These are phyloP conservation scores for Delphinus delphis DNA, from an alignment of 2,113 vertebrate species.

Conservation along the genomic window DNA sequence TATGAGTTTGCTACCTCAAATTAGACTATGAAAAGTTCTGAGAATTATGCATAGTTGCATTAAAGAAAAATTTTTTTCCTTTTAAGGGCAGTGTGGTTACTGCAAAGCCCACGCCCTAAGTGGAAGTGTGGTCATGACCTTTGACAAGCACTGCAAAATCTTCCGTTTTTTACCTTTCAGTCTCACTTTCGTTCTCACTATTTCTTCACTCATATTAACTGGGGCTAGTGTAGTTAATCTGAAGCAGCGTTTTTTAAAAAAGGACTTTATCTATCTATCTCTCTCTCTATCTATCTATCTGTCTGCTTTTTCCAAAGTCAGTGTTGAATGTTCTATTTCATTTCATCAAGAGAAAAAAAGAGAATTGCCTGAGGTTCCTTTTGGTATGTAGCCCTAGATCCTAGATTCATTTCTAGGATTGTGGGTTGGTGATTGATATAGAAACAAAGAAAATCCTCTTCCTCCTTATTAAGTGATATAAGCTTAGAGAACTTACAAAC, in stretches of 20 bases:
- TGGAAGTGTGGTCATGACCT: neutral
- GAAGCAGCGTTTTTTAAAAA: neutral
- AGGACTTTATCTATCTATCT: neutral
- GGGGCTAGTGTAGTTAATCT: neutral
- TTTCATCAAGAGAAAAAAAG: neutral
- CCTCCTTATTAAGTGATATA: neutral
- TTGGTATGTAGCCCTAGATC: neutral
- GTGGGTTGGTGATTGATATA: neutral
- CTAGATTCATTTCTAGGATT: neutral
- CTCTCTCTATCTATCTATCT: neutral
- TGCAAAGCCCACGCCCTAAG: neutral
- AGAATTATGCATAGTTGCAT: neutral
- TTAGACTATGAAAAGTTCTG: neutral
- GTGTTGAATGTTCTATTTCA: neutral
- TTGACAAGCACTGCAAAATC: neutral
- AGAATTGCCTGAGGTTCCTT: neutral
- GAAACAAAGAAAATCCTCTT: conserved; percentile 11
- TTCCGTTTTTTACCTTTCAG: neutral
- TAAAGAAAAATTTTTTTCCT: neutral
- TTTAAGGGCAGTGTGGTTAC: neutral
- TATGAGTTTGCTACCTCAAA: neutral
- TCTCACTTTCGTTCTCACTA: neutral
- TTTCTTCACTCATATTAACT: neutral
- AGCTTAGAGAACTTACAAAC: neutral
- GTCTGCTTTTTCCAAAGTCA: neutral